Percentiles rank a stretch among this genome's conserved stretches.
Conservation (phyloP, 1,140 invertebrate genomes). For the Triops longicaudatus region DNA sequence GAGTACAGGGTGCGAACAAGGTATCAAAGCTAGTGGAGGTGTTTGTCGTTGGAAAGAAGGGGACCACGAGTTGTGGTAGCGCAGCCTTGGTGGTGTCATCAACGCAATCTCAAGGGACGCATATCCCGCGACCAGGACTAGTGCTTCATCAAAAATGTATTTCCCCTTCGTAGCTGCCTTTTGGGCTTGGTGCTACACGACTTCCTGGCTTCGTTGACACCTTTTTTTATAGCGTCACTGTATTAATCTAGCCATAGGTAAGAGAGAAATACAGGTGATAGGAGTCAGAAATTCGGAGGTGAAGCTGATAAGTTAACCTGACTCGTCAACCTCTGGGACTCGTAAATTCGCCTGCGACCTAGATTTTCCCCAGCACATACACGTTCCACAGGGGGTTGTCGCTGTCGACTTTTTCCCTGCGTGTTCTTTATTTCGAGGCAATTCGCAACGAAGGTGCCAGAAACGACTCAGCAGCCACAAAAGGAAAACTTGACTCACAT, state of each 20-base stretch:
- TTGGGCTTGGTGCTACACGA: too few species aligned
- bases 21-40: neutral
- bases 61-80: too few species aligned
- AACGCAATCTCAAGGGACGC: neutral
- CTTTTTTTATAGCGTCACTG: neutral
- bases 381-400: constrained; percentile 3
- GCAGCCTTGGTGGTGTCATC: neutral
- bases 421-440: neutral
- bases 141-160: constrained; percentile 6
- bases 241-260: neutral
- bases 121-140: neutral
- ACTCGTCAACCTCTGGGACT: neutral
- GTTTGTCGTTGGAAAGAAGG: too few species aligned
- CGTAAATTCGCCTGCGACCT: constrained; percentile 3
- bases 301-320: neutral
- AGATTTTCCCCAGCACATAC: constrained; percentile 4
- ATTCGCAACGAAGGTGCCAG: neutral
- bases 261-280: too few species aligned
- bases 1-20: neutral
- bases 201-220: too few species aligned
- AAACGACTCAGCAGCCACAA: neutral
- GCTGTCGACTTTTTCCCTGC: neutral
- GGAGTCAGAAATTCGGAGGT: too few species aligned
- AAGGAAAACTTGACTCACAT: neutral
- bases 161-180: neutral